These are phyloP conservation scores for Aphelinus atriplicis DNA, from an alignment of 1,140 invertebrate species.

Conservation along the genomic window DNA sequence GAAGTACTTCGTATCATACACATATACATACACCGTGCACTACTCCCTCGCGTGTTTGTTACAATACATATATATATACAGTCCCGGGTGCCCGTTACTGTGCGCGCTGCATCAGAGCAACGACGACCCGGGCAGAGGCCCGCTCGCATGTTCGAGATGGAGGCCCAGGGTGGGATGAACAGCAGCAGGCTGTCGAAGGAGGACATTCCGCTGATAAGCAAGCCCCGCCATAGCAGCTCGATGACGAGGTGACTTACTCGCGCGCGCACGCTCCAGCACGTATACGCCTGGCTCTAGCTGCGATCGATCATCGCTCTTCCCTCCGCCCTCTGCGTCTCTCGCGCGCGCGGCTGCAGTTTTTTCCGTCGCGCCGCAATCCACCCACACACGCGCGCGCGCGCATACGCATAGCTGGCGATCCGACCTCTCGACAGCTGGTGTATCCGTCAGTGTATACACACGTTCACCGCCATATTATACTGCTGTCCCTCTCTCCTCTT, in stretches of 20 bases:
- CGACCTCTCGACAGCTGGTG: too few relatives aligned
- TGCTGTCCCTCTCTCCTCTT: not conserved
- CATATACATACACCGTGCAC: too few relatives aligned
- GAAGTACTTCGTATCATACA: too few relatives aligned
- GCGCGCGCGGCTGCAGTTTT: not conserved
- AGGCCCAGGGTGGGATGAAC: conserved; percentile 65
- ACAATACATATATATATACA: too few relatives aligned
- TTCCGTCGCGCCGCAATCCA: not conserved
- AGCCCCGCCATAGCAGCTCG: conserved; percentile 66
- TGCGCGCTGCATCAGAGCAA: too few relatives aligned
- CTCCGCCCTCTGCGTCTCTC: not conserved
- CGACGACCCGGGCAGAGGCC: too few relatives aligned
- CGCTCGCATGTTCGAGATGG: conserved; percentile 57
- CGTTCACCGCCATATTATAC: not conserved
- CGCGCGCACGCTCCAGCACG: not conserved
- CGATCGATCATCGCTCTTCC: conserved; percentile 15
- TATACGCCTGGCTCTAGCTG: not conserved
- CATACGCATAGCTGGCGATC: too few relatives aligned
- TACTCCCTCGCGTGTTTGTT: too few relatives aligned
- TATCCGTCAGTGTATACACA: not conserved
- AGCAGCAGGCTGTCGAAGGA: conserved; percentile 69
- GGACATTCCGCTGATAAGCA: conserved; percentile 73
- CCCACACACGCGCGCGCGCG: not conserved
- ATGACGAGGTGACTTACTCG: conserved; percentile 66
- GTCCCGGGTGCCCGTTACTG: too few relatives aligned